These are phyloP conservation scores for Poecile montanus DNA, from an alignment of 2,797 vertebrate species.

Conservation along the genomic window DNA sequence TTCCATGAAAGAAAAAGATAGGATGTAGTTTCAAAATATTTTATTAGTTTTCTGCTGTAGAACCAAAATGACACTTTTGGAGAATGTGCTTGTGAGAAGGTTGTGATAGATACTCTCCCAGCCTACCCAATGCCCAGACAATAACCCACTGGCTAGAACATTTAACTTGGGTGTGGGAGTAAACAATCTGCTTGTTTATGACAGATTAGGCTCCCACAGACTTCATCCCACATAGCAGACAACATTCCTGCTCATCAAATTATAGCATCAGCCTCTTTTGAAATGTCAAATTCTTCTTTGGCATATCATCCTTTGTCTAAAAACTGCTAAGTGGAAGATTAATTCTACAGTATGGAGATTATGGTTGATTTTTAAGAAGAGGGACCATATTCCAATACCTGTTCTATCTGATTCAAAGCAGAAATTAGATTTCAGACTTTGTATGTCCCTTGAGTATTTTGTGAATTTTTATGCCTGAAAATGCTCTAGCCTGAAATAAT, in stretches of 20 bases:
- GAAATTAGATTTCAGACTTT: background rate
- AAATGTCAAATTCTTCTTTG: slow-evolving; percentile 17
- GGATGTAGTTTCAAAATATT: background rate
- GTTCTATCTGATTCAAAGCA: background rate
- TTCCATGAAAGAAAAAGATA: background rate
- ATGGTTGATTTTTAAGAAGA: background rate
- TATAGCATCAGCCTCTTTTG: background rate
- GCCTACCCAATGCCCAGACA: background rate
- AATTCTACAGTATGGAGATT: background rate
- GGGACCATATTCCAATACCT: background rate
- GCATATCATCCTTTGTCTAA: background rate
- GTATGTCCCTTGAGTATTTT: background rate
- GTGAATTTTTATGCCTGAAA: background rate
- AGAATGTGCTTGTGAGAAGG: background rate
- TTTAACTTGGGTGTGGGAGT: background rate
- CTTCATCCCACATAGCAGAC: background rate
- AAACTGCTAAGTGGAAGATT: background rate
- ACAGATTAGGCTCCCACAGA: slow-evolving; percentile 19
- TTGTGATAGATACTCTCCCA: background rate
- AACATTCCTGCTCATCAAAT: background rate
- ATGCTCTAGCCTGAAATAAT: background rate
- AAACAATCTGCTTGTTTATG: slow-evolving; percentile 15
- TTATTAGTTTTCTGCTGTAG: background rate
- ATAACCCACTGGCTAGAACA: slow-evolving; percentile 14
- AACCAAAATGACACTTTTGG: background rate